Evolutionary conservation across 2,888 invertebrate genomes (phyloP).

Genomic region (Dexiosoma caninum): DNA sequence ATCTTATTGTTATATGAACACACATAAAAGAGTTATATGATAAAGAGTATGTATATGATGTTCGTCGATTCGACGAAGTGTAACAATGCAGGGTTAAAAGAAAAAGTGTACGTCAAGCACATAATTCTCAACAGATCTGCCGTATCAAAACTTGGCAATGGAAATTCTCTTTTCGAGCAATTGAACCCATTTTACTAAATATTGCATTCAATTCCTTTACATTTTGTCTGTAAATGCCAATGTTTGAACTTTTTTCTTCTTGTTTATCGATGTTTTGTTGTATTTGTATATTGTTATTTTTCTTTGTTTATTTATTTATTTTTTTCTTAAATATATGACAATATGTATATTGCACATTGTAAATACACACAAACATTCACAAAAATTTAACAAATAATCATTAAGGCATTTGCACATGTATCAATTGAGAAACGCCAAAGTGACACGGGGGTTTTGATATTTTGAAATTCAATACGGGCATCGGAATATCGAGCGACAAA

Average conservation of each 20-base stretch:
- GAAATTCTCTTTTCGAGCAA: too few relatives aligned
- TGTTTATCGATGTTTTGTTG: slow-evolving; percentile 47
- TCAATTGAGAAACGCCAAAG: not conserved
- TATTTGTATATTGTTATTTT: slow-evolving; percentile 22
- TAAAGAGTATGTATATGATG: too few relatives aligned
- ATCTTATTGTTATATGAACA: too few relatives aligned
- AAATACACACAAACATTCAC: not conserved
- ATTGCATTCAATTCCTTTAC: slow-evolving; percentile 36
- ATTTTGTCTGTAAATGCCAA: slow-evolving; percentile 46
- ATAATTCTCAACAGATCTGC: too few relatives aligned
- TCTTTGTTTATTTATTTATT: slow-evolving; percentile 5
- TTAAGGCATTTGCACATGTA: slow-evolving; percentile 54
- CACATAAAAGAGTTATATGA: too few relatives aligned
- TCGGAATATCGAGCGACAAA: not conserved
- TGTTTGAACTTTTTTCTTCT: slow-evolving; percentile 45
- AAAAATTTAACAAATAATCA: slow-evolving; percentile 36
- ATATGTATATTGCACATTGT: not conserved
- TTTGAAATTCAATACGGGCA: not conserved
- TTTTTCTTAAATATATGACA: slow-evolving; percentile 35
- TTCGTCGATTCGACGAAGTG: too few relatives aligned
- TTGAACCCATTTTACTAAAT: too few relatives aligned
- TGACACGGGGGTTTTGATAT: not conserved
- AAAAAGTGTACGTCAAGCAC: too few relatives aligned
- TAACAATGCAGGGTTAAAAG: too few relatives aligned
- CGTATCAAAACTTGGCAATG: too few relatives aligned